Evolutionary conservation across 2,113 vertebrate genomes (phyloP), one percentile per base, ranked within the genome.

Genomic region (Ursus arctos): DNA sequence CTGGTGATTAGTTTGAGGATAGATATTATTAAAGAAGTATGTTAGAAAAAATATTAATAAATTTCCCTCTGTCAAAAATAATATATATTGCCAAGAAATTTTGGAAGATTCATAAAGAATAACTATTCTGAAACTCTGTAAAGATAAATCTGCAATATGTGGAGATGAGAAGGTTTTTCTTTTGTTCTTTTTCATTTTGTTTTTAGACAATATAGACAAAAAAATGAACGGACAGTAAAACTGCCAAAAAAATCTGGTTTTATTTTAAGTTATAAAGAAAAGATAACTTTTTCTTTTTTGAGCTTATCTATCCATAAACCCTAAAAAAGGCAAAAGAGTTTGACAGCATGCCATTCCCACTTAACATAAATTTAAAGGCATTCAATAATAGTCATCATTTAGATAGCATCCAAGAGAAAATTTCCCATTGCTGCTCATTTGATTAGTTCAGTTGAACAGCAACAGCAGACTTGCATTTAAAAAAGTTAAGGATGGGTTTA

Each of bases 321-420:
- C 71, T 95, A 69, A 94, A 92, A 96, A 91, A 18, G 94, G 36
- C 33, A 47, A 18, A 22, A 43, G 26, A 51, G 4, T 82, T 87
- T 96, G 61, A 88, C 91, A 65, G 57, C n/a, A 79, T 36, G 18
- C 55, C 81, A 94, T 94, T 13, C 22, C 21, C 26, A 72, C 67
- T 92, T 91, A 76, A 63, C 57, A 69, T 82, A 93, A 43, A 61
- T 95, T 92, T 96, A 91, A 96, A 98, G 57, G 28, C 43, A 65
- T 36, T 77, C 57, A 77, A 31, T 88, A 65, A 63, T 16, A 74
- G 63, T 36, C 86, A 84, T 94, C 67, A 96, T 94, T 87, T 79
- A 83, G 49, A 97, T 94, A 51, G 55, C 18, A 94, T 84, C 31
- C 67, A 96, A 97, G 72, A 97, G 91, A 96, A 90, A 96, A 88